Percentiles rank a stretch among this genome's conserved stretches.
These are phyloP conservation scores for Jacana jacana DNA, from an alignment of 2,113 vertebrate species.

Conservation along the genomic window DNA sequence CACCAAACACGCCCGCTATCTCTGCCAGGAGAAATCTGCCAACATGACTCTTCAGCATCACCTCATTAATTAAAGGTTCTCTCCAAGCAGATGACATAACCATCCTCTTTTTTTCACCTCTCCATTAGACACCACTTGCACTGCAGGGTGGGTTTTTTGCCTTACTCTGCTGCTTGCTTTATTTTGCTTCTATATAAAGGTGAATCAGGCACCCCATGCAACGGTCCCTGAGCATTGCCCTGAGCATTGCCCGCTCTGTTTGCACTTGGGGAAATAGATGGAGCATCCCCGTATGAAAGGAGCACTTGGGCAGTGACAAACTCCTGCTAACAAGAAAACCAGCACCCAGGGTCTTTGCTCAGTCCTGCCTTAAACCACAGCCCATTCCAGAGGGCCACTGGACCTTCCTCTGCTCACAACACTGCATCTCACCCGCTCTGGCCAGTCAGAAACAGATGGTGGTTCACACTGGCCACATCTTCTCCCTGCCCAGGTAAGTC, in stretches of 20 bases:
- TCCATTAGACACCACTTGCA: no score
- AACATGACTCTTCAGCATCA: not conserved
- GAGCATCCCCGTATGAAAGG: not conserved
- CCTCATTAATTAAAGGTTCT: not conserved
- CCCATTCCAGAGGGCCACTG: not conserved
- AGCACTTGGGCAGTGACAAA: not conserved
- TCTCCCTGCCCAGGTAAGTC: not conserved
- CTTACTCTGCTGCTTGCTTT: not conserved
- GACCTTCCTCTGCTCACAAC: not conserved
- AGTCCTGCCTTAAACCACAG: not conserved
- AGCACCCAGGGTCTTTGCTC: rapidly evolving
- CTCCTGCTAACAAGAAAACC: not conserved
- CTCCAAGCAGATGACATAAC: rapidly evolving
- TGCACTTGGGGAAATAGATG: not conserved
- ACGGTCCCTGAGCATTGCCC: rapidly evolving
- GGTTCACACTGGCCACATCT: not conserved
- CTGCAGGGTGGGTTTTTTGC: not conserved
- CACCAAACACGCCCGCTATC: not conserved
- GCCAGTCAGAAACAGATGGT: not conserved
- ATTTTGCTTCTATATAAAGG: not conserved
- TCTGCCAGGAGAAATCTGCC: not conserved
- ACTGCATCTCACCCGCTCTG: not conserved
- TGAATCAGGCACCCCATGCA: not conserved
- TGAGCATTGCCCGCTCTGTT: not conserved
- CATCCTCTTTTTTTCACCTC: not conserved